Conservation (phyloP, 2,113 vertebrate species). For the Misgurnus anguillicaudatus region DNA sequence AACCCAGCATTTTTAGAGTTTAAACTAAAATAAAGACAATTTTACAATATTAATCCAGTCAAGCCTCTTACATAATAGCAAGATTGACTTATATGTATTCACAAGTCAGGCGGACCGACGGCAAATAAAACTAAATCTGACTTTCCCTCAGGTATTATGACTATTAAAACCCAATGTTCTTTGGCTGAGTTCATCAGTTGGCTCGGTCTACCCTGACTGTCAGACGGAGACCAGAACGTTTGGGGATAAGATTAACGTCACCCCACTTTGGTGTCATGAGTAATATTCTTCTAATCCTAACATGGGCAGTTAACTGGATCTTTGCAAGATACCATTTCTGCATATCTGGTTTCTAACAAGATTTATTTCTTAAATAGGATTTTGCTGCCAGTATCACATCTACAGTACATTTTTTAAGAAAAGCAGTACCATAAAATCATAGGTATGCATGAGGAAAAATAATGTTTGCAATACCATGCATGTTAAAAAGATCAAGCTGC, state of each 20-base stretch:
- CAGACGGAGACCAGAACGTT: conserved; percentile 7
- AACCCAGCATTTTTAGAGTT: neutral
- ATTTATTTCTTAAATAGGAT: neutral
- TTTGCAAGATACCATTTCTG: neutral
- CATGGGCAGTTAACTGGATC: conserved; percentile 3
- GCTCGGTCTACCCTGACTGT: neutral
- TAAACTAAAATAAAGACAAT: neutral
- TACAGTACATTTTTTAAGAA: neutral
- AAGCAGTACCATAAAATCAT: neutral
- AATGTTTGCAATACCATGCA: neutral
- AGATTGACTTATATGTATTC: neutral
- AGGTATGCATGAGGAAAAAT: conserved; percentile 13
- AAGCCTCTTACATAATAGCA: neutral
- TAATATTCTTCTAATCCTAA: conserved; percentile 10
- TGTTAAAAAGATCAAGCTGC: conserved; percentile 3
- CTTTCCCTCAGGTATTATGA: conserved; percentile 4
- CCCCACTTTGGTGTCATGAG: neutral
- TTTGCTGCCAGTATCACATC: neutral
- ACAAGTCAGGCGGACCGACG: neutral
- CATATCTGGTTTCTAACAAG: neutral
- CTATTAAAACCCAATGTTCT: conserved; percentile 3
- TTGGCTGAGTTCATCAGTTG: conserved; percentile 6
- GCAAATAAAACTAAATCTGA: neutral
- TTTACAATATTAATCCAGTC: neutral
- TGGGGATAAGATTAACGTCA: conserved; percentile 28